phyloP scores from a whole-genome alignment of 2,113 vertebrate species.

The Ciconia stormi region DNA sequence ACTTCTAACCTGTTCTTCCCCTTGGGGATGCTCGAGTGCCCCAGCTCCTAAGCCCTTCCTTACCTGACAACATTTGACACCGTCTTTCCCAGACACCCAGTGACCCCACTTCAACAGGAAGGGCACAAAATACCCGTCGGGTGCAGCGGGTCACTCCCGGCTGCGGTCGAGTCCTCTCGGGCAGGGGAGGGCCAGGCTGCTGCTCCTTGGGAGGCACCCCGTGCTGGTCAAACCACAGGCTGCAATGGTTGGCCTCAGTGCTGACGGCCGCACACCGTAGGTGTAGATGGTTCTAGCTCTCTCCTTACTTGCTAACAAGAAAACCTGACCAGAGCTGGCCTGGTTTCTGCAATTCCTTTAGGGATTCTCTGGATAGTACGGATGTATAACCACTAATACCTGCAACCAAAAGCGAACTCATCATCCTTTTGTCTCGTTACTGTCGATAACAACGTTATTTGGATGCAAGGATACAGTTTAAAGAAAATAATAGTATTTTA shows the following conservation, averaged over 20 bases:
- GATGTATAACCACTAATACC: background rate
- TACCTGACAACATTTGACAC: background rate
- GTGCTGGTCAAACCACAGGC: background rate
- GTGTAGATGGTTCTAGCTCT: background rate
- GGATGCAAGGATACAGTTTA: background rate
- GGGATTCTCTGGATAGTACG: background rate
- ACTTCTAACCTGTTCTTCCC: background rate
- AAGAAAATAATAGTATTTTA: background rate
- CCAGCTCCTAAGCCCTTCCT: background rate
- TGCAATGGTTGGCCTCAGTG: background rate
- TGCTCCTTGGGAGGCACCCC: rapidly evolving
- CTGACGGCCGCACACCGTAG: rapidly evolving
- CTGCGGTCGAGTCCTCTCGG: rapidly evolving
- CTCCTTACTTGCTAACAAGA: background rate
- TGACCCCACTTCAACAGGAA: background rate
- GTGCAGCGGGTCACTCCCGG: rapidly evolving
- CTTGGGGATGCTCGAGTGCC: background rate
- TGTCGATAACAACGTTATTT: background rate
- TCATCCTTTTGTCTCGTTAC: background rate
- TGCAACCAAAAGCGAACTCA: background rate
- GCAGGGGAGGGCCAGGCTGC: background rate
- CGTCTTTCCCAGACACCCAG: background rate
- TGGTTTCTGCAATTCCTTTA: background rate
- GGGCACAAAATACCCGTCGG: background rate
- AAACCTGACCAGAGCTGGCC: background rate